Evolutionary conservation across 2,797 vertebrate species (phyloP), one percentile per base, ranked within the genome.

Genomic region (Onychomys torridus): DNA sequence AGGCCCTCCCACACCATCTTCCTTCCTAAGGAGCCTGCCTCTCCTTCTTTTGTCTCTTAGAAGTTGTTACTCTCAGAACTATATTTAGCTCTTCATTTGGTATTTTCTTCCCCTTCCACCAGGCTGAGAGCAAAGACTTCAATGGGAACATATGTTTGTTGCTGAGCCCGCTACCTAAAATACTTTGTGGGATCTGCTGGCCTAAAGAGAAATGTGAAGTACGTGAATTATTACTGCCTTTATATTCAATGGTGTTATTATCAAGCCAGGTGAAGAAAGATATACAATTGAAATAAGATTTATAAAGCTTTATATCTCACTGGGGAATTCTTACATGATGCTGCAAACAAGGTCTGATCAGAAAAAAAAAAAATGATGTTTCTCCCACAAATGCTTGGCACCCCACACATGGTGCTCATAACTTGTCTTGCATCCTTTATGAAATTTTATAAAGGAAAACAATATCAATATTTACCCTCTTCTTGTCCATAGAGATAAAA

Each of bases 291-390:
- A 92, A 96, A 29, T 69, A 89, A 94, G 73, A 93, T 86, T 78
- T 92, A 52, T 81, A 67, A 93, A 78, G 27, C 27, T 65, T 92
- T 63, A 34, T 57, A 29, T 46, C 7, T 96, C 40, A 83, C 37
- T 4, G 14, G 29, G 17, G 49, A 77, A 89, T 96, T 75, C 49
- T 71, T 73, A 55, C 0, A n/a, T n/a, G 67, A 12, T 71, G 10
- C 12, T 69, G 2, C 91, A 95, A 96, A 96, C 40, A 71, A 10
- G 19, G 19, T 16, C 2, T 43, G 16, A 77, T 49, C 12, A 40
- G 27, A 40, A 93, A 94, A 57, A 93, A n/a, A 61, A 96, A 92
- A 55, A 95, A 40, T 23, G 6, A 40, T 59, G 32, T 88, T 88
- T 93, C 46, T 40, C 12, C 71, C 63, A 96, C 1, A 71, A 94